These are phyloP conservation scores for Myotis findleyi DNA, from an alignment of 2,797 vertebrate species.

Conservation along the genomic window DNA sequence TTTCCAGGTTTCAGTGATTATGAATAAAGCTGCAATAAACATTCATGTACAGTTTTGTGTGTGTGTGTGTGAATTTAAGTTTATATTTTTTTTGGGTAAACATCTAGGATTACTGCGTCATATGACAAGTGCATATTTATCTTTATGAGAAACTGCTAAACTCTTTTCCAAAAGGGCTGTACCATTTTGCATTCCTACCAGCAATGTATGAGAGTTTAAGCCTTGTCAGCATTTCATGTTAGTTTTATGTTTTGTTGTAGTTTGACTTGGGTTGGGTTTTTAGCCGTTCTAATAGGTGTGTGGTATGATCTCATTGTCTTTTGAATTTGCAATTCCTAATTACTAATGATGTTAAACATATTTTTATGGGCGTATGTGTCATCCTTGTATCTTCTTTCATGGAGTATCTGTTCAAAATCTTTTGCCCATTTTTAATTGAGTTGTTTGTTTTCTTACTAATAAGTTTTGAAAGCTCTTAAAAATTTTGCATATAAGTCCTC, in stretches of 20 bases:
- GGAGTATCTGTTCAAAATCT: slow-evolving; percentile 14
- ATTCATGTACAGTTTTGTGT: background rate
- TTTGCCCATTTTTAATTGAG: background rate
- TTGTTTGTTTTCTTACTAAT: background rate
- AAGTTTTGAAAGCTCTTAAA: slow-evolving; percentile 37
- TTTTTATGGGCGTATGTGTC: background rate
- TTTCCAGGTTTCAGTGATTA: background rate
- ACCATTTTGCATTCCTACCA: background rate
- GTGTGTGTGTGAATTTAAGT: background rate
- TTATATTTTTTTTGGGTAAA: background rate
- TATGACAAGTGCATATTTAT: background rate
- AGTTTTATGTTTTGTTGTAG: background rate
- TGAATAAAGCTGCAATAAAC: background rate
- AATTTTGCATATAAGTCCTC: background rate
- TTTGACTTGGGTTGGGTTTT: background rate
- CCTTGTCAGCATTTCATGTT: background rate
- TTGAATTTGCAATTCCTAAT: background rate
- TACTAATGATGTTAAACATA: background rate
- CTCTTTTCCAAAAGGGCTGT: background rate
- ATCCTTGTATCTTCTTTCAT: background rate
- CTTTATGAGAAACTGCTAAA: background rate
- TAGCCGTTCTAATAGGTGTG: background rate
- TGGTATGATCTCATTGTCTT: background rate
- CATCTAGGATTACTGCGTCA: background rate
- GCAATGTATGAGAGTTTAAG: background rate